These are phyloP conservation scores for Pluvialis apricaria DNA, from an alignment of 2,113 vertebrate species.

Conservation along the genomic window DNA sequence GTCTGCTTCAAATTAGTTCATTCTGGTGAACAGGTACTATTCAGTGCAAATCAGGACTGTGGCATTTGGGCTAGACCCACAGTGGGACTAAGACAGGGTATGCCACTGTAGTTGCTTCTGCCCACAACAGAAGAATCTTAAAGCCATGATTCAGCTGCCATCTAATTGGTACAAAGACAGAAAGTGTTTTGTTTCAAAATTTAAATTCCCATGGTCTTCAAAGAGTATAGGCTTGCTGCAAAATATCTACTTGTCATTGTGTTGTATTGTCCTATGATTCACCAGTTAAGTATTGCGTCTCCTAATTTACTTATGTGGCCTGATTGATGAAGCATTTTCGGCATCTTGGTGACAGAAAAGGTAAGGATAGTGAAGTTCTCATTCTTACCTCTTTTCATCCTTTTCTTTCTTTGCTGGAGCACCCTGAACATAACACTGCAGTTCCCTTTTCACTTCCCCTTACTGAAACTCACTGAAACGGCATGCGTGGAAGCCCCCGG, in stretches of 20 bases:
- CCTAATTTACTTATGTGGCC: not conserved
- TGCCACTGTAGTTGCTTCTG: not conserved
- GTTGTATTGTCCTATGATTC: not conserved
- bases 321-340: not conserved
- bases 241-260: not conserved
- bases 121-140: not conserved
- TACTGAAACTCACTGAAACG: not conserved
- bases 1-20: slow-evolving; percentile 66
- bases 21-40: slow-evolving; percentile 36
- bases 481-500: rapidly evolving
- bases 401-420: not conserved
- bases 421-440: no score
- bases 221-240: not conserved
- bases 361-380: not conserved
- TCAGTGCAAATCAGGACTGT: not conserved
- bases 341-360: not conserved
- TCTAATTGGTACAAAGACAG: not conserved
- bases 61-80: not conserved
- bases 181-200: not conserved
- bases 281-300: not conserved
- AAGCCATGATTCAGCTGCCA: not conserved
- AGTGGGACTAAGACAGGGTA: not conserved
- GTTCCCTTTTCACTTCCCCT: not conserved
- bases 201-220: not conserved
- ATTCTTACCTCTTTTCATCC: not conserved